Evolutionary conservation across 2,113 vertebrate genomes (phyloP), one percentile per base, ranked within the genome.

Genomic region (Chaenogobius annularis): DNA sequence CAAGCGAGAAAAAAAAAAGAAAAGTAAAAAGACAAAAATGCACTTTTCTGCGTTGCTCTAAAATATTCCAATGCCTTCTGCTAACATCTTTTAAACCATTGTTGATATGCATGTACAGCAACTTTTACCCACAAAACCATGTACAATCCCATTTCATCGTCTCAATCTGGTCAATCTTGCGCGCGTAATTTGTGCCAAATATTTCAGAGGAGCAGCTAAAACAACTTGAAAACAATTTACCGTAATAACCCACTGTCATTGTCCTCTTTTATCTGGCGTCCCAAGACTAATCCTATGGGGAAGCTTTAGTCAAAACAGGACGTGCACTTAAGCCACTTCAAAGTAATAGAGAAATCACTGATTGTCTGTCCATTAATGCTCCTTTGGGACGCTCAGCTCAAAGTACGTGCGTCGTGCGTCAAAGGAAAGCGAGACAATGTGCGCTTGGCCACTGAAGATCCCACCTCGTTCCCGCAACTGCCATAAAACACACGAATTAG

Each of bases 351-450:
- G 7, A 44, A 50, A 76, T 10, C 26, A 15, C 11, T 67, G 50
- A 56, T 62, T 52, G 43, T 47, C 8, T 59, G 37, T 62, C 17
- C 14, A 50, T 40, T 37, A 48, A 70, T 35, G 65, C 73, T 74
- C 87, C 70, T 0, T 14, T 5, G 81, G 80, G 84, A 81, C 23
- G 58, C 54, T 46, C 19, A 59, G 43, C 50, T 74, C 43, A 46
- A 68, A 43, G 65, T 37, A 71, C 74, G 64, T 26, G 17, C 10
- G 48, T 35, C 40, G 83, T 90, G 87, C 88, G 88, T 89, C 85
- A 90, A 5, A 50, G 84, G 85, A 84, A 87, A 84, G 69, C 61
- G 12, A 66, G 75, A 65, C 64, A 46, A 71, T 23, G 73, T 88
- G 74, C 74, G 69, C 68, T 59, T 66, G 78, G 35, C 62, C 19